Base-by-base conservation (phyloP, 2,888 invertebrate species). In the Venusia cambrica region DNA sequence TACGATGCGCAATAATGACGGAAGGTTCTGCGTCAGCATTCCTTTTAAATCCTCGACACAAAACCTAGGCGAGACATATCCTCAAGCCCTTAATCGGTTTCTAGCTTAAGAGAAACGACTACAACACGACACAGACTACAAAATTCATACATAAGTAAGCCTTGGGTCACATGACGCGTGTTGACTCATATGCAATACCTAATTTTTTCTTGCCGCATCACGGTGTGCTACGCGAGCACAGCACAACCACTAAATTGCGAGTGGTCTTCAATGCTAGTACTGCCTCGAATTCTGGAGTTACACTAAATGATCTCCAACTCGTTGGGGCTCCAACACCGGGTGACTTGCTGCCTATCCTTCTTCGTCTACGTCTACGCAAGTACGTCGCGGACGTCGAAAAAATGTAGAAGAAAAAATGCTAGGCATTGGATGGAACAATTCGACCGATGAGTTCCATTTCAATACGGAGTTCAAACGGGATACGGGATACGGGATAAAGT, bases 301-400 rank as follows among this genome's bases (percentile, higher is more conserved):
- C 49, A 3, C 21, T 55, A 4, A 57, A 53, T 3, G 48, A 61
- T 3, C 38, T 54, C 2, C 52, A 58, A 11, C 18, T 35, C 2
- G 21, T 46, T 1, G 61, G 62, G 5, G 54, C 59, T 3, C 13
- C 45, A 2, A 16, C 62, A 5, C 57, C 58, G 32, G 47, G 50
- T 10, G 51, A 55, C 24, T 14, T 63, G 18, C 45, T 60, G 27
- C 41, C 54, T 2, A 61, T 66, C n/a, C 19, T 64, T 3, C 21
- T 60, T 10, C 38, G 51, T 4, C 43, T 52, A 24, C 38, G 51
- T 4, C 45, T 47, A 18, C 31, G 48, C 36, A 48, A 39, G 18
- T 52, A 54, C 18, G 55, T 56, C 0, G 52, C 58, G 0, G 60
- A 57, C 25, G 32, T 60, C 2, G 48, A 51, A 19, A 57, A 60